Evolutionary conservation across 1,140 invertebrate genomes (phyloP).

Genomic region (Drosophila azteca): DNA sequence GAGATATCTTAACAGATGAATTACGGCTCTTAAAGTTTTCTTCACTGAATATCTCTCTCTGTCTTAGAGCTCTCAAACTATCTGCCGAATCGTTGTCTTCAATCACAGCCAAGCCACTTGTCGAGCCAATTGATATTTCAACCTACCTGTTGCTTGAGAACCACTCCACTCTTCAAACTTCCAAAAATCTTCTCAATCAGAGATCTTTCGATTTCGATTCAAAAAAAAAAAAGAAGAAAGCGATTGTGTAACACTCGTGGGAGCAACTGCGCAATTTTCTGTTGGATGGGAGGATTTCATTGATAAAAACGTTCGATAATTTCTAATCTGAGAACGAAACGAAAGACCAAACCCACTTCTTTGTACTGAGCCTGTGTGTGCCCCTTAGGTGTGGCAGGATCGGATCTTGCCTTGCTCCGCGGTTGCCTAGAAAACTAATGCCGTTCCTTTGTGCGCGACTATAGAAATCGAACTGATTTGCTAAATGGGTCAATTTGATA

Average conservation of each 20-base stretch:
- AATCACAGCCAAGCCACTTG: too few relatives aligned
- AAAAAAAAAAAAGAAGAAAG: slow-evolving; percentile 7
- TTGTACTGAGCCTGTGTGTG: slow-evolving; percentile 20
- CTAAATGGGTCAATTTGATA: slow-evolving; percentile 78
- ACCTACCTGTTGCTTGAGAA: slow-evolving; percentile 54
- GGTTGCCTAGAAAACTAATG: slow-evolving; percentile 52
- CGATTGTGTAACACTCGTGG: slow-evolving; percentile 61
- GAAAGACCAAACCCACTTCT: slow-evolving; percentile 46
- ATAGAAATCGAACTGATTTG: slow-evolving; percentile 68
- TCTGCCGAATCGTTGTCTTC: too few relatives aligned
- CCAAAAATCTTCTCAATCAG: slow-evolving; percentile 4
- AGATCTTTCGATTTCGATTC: slow-evolving; percentile 11
- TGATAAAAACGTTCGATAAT: not conserved
- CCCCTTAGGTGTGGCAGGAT: slow-evolving; percentile 26
- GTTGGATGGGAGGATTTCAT: slow-evolving; percentile 15
- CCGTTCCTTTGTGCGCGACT: slow-evolving; percentile 69
- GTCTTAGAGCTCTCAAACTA: too few relatives aligned
- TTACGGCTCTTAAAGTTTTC: not conserved
- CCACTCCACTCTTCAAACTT: not conserved
- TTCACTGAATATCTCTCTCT: not conserved
- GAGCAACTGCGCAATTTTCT: slow-evolving; percentile 76
- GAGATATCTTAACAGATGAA: too few relatives aligned
- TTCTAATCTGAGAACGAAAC: not conserved
- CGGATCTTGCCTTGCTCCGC: slow-evolving; percentile 32
- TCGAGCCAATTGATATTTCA: too few relatives aligned